phyloP scores from a whole-genome alignment of 2,797 vertebrate genomes.

The Centropyge bicolor region DNA sequence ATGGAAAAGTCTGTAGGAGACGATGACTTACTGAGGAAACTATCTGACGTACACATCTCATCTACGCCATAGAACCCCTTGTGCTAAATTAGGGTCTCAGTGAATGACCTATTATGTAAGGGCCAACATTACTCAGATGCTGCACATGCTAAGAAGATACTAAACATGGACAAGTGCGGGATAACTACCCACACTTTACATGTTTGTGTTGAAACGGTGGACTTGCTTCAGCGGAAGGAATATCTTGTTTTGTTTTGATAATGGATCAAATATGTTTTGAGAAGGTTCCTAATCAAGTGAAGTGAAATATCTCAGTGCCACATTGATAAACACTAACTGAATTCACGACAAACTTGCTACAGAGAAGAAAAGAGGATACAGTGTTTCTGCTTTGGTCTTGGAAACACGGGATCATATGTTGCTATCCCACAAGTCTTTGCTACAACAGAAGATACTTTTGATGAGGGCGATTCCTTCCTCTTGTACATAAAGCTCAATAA shows the following conservation, averaged over 20 bases:
- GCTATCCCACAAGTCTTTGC: neutral
- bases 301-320: neutral
- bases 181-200: neutral
- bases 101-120: slow-evolving; percentile 53
- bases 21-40: slow-evolving; percentile 52
- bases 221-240: neutral
- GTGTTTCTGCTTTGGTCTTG: neutral
- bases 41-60: slow-evolving; percentile 32
- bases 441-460: neutral
- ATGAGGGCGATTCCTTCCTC: neutral
- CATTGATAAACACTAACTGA: too few relatives aligned
- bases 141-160: slow-evolving; percentile 35
- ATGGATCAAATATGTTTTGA: neutral
- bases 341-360: neutral
- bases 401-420: neutral
- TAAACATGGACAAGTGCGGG: slow-evolving; percentile 22
- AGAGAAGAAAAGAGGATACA: neutral
- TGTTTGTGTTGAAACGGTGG: neutral
- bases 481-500: too few relatives aligned
- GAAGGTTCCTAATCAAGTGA: neutral
- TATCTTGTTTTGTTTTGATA: neutral
- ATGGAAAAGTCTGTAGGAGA: slow-evolving; percentile 1
- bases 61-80: neutral
- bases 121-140: slow-evolving; percentile 43
- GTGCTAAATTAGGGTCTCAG: slow-evolving; percentile 37